phyloP scores from a whole-genome alignment of 2,113 vertebrate genomes.

The Sebastes fasciatus region DNA sequence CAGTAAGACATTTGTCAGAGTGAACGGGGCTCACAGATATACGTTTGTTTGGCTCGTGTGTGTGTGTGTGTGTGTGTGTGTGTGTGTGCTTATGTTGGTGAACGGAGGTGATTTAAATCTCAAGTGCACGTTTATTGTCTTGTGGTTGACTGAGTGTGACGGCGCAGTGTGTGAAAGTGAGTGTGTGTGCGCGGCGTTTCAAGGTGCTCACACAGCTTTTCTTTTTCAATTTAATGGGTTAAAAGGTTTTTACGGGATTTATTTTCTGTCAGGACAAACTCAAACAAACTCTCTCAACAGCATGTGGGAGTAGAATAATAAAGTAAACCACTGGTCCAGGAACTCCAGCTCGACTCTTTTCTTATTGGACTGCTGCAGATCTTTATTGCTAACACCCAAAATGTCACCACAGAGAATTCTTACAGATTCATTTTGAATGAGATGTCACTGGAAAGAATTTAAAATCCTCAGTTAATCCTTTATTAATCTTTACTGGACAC shows the following conservation, averaged over 20 bases:
- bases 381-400: neutral
- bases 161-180: neutral
- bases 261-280: conserved; percentile 21
- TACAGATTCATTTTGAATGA: conserved; percentile 9
- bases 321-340: neutral
- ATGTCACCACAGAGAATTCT: neutral
- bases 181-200: neutral
- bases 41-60: conserved; percentile 14
- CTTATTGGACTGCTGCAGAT: neutral
- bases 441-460: conserved; percentile 2
- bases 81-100: neutral
- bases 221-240: neutral
- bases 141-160: conserved; percentile 13
- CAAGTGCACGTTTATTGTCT: conserved; percentile 51
- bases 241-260: conserved; percentile 28
- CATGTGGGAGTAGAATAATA: neutral
- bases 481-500: conserved; percentile 1
- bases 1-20: conserved; percentile 27
- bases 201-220: conserved; percentile 24
- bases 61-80: neutral
- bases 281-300: neutral
- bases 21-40: neutral
- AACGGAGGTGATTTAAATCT: conserved; percentile 43
- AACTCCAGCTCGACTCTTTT: neutral
- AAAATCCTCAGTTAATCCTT: conserved; percentile 23